Evolutionary conservation across 2,888 invertebrate genomes (phyloP).

Genomic region (Tillus elongatus): DNA sequence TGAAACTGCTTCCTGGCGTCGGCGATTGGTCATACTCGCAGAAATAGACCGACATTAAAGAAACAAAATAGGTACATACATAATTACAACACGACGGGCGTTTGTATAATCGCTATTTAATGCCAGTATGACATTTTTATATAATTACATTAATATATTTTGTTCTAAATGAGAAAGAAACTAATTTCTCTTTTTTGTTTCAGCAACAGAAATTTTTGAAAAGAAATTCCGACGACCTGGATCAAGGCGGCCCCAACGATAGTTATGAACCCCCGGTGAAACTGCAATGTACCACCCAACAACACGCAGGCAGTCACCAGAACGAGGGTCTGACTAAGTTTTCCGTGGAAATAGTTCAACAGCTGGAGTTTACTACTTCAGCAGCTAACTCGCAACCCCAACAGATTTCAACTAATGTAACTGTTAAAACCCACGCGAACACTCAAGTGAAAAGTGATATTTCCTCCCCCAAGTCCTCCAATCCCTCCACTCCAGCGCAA

Average conservation of each 20-base stretch:
- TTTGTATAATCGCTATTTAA: too few relatives aligned
- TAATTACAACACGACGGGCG: too few relatives aligned
- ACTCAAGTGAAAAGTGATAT: conserved; percentile 55
- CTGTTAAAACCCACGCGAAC: conserved; percentile 72
- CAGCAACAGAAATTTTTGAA: conserved; percentile 82
- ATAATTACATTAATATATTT: too few relatives aligned
- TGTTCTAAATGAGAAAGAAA: too few relatives aligned
- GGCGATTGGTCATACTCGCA: too few relatives aligned
- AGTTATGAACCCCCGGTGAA: conserved; percentile 70
- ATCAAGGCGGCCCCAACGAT: conserved; percentile 35
- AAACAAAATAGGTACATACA: too few relatives aligned
- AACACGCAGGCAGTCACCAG: conserved; percentile 40
- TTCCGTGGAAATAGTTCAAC: conserved; percentile 88
- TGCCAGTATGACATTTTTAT: too few relatives aligned
- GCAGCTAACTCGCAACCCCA: conserved; percentile 81
- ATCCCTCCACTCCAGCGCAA: conserved; percentile 42
- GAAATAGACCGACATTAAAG: too few relatives aligned
- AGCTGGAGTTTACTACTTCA: conserved; percentile 80
- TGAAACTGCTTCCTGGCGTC: too few relatives aligned
- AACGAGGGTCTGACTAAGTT: conserved; percentile 61
- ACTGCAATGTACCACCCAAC: conserved; percentile 53
- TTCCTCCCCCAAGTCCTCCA: conserved; percentile 45
- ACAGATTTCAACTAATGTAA: conserved; percentile 86
- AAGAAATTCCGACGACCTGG: conserved; percentile 41
- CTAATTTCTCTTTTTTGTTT: conserved; percentile 23